Percentiles rank a stretch among this genome's conserved stretches.
Evolutionary conservation across 2,113 vertebrate genomes (phyloP).

Genomic region (Heteronetta atricapilla): DNA sequence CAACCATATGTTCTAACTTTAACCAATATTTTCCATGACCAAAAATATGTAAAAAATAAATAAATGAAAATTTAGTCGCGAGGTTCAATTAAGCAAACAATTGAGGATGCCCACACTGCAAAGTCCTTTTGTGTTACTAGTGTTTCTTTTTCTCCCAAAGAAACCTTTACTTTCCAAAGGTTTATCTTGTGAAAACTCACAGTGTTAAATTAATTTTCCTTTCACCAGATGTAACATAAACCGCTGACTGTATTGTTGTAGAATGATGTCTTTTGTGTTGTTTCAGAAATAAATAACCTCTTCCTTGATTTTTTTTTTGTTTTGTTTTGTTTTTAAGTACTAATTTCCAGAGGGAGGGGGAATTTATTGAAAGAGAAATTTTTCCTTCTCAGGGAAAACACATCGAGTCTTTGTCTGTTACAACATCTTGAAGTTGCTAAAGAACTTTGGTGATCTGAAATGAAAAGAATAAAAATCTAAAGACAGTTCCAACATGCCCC

Average conservation of each 20-base stretch:
- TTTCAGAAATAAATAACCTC: conserved; percentile 74
- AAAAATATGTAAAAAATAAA: not conserved
- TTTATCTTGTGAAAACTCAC: conserved; percentile 67
- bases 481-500: not conserved
- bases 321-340: not conserved
- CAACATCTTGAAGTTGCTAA: conserved; percentile 50
- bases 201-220: conserved; percentile 57
- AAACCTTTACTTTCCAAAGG: conserved; percentile 62
- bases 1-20: not conserved
- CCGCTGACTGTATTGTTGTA: conserved; percentile 19
- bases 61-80: not conserved
- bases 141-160: conserved; percentile 57
- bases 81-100: conserved; percentile 9
- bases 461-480: not conserved
- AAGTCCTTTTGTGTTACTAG: not conserved
- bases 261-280: conserved; percentile 45
- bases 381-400: conserved; percentile 66
- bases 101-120: not conserved
- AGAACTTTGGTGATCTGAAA: conserved; percentile 37
- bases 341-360: not conserved
- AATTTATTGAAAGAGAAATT: conserved; percentile 66
- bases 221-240: conserved; percentile 53
- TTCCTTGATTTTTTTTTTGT: not conserved
- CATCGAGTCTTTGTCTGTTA: conserved; percentile 51
- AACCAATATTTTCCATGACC: not conserved